Base-by-base conservation (phyloP, 2,888 invertebrate species). In the Agrochola lota region DNA sequence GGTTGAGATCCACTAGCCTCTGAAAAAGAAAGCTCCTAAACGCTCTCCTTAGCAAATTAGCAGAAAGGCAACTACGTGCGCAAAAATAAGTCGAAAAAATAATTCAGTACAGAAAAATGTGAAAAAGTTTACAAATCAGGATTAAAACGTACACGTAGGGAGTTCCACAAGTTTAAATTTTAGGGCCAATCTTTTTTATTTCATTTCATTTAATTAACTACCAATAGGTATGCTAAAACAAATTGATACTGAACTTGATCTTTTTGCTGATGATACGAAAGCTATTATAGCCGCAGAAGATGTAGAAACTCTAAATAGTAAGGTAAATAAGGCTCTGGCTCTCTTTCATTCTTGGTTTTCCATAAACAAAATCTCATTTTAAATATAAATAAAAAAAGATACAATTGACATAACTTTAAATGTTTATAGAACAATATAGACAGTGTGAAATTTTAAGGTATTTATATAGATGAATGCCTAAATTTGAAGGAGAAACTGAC, bases 1-100 rank as follows among this genome's bases (percentile, higher is more conserved):
- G n/a, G 7, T 62, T 66, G 7, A 35, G 23, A 52, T 35, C 2
- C 66, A n/a, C 26, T 46, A 43, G 17, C 43, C 9, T 6, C 43
- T 3, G 26, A 12, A 12, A 49, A 30, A 20, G 2, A 20, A 64
- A 57, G 55, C 66, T 23, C 81, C 81, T 81, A 12, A 11, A 5
- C 26, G 2, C 0, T 9, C 2, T 5, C 17, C 52, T 66, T 73
- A 74, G 74, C 74, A 79, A 79, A 46, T 59, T 35, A 66, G 5
- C 20, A 15, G 30, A 55, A 20, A 23, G 26, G n/a, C n/a, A n/a
- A 52, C 52, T 74, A 5, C 5, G 1, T 66, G 72, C 57, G n/a
- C 57, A 20, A 62, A 30, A 35, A 11, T 35, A 62, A 60, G 17
- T 60, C 12, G 12, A 59, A 59, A 12, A 26, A 26, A 15, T 59